These are phyloP conservation scores for Stomorhina lunata DNA, from an alignment of 2,888 invertebrate species.

Conservation along the genomic window DNA sequence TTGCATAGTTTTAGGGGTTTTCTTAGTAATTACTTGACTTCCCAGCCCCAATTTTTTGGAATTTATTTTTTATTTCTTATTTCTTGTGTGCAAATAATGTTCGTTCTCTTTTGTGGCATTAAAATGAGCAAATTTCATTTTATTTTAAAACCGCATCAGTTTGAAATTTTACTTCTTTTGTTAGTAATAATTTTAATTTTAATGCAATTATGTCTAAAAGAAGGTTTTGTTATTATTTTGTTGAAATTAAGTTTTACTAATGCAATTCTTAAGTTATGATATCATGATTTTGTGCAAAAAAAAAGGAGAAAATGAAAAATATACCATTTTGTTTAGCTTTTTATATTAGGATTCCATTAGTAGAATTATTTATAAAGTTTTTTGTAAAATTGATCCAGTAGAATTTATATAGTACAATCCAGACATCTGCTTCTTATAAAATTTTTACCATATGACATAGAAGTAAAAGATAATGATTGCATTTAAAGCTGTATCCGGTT, in stretches of 20 bases:
- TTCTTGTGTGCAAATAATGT: neutral
- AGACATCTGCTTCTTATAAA: no score
- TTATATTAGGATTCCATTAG: no score
- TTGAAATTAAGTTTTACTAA: constrained; percentile 15
- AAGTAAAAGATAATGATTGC: no score
- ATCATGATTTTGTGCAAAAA: no score
- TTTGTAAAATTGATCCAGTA: no score
- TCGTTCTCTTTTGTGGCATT: constrained; percentile 42
- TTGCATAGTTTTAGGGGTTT: constrained; percentile 56
- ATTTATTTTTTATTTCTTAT: neutral
- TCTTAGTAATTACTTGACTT: constrained; percentile 56
- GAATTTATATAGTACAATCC: no score
- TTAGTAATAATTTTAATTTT: constrained; percentile 16
- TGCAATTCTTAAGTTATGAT: constrained; percentile 23
- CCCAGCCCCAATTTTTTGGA: constrained; percentile 22
- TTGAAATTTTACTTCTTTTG: neutral
- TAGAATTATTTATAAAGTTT: no score
- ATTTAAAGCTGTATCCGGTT: no score
- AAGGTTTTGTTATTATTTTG: constrained; percentile 22
- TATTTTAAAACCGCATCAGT: constrained; percentile 52
- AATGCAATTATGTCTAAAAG: constrained; percentile 46
- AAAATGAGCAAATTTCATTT: constrained; percentile 59
- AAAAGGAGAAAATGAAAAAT: no score
- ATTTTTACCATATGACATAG: no score
- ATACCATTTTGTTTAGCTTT: no score